These are phyloP conservation scores for Phymorhynchus buccinoides DNA, from an alignment of 1,140 invertebrate genomes.

Conservation along the genomic window DNA sequence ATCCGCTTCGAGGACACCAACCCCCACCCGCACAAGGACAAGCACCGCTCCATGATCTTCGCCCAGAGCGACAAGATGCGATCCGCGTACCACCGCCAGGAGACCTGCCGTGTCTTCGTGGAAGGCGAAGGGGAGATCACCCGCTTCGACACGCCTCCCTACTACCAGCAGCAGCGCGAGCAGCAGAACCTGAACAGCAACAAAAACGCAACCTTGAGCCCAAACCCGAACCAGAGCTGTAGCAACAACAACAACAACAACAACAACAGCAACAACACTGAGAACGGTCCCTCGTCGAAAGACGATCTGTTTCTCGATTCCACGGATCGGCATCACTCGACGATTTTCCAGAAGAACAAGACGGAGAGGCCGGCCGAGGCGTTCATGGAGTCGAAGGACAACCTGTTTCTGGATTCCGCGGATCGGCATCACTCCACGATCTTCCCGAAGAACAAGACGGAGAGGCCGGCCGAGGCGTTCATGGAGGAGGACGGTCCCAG, in stretches of 20 bases:
- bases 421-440: too few relatives aligned
- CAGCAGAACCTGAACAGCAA: not conserved
- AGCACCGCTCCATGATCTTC: conserved; percentile 45
- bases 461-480: too few relatives aligned
- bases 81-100: conserved; percentile 19
- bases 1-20: conserved; percentile 33
- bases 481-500: conserved; percentile 23
- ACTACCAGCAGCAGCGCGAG: not conserved
- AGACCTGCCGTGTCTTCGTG: conserved; percentile 38
- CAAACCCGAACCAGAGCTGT: not conserved
- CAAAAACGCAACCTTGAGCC: not conserved
- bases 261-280: conserved; percentile 1
- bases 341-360: too few relatives aligned
- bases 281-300: not conserved
- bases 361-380: too few relatives aligned
- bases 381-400: too few relatives aligned
- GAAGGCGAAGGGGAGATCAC: conserved; percentile 44
- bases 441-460: too few relatives aligned
- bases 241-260: not conserved
- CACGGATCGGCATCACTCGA: too few relatives aligned
- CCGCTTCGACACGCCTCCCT: conserved; percentile 19
- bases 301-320: too few relatives aligned
- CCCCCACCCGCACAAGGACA: not conserved
- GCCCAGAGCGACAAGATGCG: conserved; percentile 20
- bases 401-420: too few relatives aligned